These are phyloP conservation scores for Triplophysa bombifrons DNA, from an alignment of 2,797 vertebrate species.

Conservation along the genomic window DNA sequence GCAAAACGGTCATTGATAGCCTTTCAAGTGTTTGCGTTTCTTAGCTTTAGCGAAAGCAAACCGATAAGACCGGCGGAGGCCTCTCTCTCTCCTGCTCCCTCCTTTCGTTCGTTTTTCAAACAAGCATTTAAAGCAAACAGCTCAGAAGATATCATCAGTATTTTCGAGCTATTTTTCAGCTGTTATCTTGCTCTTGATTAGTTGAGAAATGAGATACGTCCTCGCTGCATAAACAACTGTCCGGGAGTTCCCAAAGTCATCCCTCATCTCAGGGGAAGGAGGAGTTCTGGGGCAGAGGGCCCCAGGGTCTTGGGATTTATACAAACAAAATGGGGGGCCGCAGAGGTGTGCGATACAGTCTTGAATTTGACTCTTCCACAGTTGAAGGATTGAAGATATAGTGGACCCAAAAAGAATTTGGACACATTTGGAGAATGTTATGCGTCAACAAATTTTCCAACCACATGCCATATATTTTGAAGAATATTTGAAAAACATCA, in stretches of 20 bases:
- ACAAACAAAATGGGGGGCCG: conserved; percentile 38
- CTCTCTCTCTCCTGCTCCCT: conserved; percentile 17
- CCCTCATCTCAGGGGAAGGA: conserved; percentile 49
- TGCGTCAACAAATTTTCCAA: neutral
- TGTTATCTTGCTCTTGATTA: conserved; percentile 59
- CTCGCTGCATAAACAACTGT: conserved; percentile 60
- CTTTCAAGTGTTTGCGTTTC: conserved; percentile 46
- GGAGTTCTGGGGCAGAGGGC: conserved; percentile 41
- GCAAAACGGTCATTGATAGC: conserved; percentile 42
- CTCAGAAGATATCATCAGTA: conserved; percentile 56
- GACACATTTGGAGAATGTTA: neutral
- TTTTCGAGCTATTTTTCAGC: conserved; percentile 59
- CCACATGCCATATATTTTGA: too few species aligned
- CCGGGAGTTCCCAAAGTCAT: conserved; percentile 54
- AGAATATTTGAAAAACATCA: too few species aligned
- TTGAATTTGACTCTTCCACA: conserved; percentile 34
- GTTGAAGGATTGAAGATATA: conserved; percentile 12
- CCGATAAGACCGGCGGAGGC: conserved; percentile 15
- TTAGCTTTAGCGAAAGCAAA: conserved; percentile 38
- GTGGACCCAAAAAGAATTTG: neutral
- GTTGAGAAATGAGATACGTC: conserved; percentile 61
- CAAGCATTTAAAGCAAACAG: conserved; percentile 55
- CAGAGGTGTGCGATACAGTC: conserved; percentile 2
- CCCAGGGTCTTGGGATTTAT: conserved; percentile 33
- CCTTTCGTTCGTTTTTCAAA: conserved; percentile 42